Evolutionary conservation across 2,888 invertebrate genomes (phyloP).

Genomic region (Eupithecia pulchellata): DNA sequence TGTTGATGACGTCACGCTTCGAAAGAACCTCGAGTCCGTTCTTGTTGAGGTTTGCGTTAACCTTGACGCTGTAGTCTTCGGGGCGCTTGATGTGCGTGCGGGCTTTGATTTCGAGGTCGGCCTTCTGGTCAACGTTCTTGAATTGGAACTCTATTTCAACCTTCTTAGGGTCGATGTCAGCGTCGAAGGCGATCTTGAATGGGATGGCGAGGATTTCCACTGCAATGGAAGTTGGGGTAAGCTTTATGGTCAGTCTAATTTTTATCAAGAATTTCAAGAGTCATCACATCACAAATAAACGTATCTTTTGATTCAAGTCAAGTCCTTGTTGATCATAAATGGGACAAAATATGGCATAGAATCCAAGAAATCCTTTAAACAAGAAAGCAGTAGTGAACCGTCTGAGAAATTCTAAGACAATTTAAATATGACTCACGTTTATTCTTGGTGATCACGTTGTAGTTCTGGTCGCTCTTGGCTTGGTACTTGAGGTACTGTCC

Average conservation of each 20-base stretch:
- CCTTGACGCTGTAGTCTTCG: conserved; percentile 74
- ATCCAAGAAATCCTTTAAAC: neutral
- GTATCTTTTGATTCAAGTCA: neutral
- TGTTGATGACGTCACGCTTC: conserved; percentile 83
- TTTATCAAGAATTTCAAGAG: neutral
- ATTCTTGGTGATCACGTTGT: conserved; percentile 81
- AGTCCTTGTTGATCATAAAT: neutral
- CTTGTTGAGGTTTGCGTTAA: conserved; percentile 62
- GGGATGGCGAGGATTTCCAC: conserved; percentile 84
- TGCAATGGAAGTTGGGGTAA: conserved; percentile 49
- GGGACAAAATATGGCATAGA: neutral
- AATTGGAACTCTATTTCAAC: conserved; percentile 85
- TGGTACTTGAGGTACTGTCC: conserved; percentile 73
- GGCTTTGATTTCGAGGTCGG: conserved; percentile 86
- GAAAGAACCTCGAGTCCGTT: conserved; percentile 78
- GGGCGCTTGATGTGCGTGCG: conserved; percentile 74
- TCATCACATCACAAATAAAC: neutral
- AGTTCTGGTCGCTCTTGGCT: conserved; percentile 66
- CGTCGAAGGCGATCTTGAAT: conserved; percentile 82
- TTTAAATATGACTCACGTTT: conserved; percentile 62
- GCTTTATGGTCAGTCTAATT: neutral
- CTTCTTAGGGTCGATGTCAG: conserved; percentile 84
- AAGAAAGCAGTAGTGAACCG: neutral
- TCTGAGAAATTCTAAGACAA: neutral
- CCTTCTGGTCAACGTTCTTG: conserved; percentile 85